Evolutionary conservation across 2,888 invertebrate genomes (phyloP), one percentile per base, ranked within the genome.

Genomic region (Eurytoma adleriae): DNA sequence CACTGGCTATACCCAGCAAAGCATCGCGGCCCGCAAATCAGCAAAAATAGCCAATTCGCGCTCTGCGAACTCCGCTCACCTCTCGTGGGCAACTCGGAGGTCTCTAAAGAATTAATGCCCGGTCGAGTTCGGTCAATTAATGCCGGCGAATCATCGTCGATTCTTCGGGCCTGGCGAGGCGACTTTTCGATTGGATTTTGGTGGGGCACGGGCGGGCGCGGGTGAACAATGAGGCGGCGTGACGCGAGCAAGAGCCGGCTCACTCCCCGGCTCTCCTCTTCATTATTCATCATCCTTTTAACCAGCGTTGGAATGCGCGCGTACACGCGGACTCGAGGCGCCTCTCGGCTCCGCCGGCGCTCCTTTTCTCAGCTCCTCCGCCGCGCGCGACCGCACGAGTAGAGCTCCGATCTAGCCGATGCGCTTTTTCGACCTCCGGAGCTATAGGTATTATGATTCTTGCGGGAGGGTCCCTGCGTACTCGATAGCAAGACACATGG

Each of bases 261-360:
- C 64, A 40, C 64, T 40, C 64, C 40, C n/a, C 18, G 40, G 16
- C 40, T 64, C 64, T 14, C 40, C 61, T 61, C 14, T 64, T 64
- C 64, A 40, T 64, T 64, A 64, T 64, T 64, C 64, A 64, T 64
- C 64, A 64, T 40, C 40, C 64, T 64, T 40, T 64, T 64, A 64
- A 40, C 27, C 40, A 40, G 40, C 64, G 12, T n/a, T 64, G 64
- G 64, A 64, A 64, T 64, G 64, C 54, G 54, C 40, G 64, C 40
- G 7, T 13, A 61, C 24, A 48, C 40, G 64, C 27, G 30, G 30
- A 30, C 27, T 40, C n/a, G 30, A 64, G 64, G 64, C 64, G 64
- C 64, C 64, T 64, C 64, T 16, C n/a, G 18, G 40, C 40, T 40
- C 10, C 40, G 40, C 40, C 10, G 40, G 40, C 40, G 40, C 40